Evolutionary conservation across 2,113 vertebrate species (phyloP).

Genomic region (Lathamus discolor): DNA sequence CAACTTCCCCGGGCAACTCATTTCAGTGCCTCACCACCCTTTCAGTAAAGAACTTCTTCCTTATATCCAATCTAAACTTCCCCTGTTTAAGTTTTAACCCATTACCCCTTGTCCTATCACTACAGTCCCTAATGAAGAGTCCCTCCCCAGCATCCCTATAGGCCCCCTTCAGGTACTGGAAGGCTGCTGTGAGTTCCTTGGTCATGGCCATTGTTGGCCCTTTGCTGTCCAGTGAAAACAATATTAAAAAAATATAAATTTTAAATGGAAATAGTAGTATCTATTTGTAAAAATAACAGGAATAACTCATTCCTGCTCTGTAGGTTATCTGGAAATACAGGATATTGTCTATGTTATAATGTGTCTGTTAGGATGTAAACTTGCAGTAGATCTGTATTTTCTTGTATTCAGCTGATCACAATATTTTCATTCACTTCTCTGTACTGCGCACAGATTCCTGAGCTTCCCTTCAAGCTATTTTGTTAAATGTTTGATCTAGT

Average conservation of each 20-base stretch:
- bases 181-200: background rate
- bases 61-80: too few species aligned
- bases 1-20: too few species aligned
- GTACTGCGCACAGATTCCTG: background rate
- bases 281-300: background rate
- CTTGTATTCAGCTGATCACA: background rate
- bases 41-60: too few species aligned
- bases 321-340: background rate
- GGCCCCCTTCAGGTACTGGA: too few species aligned
- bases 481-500: background rate
- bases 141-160: too few species aligned
- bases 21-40: too few species aligned
- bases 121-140: too few species aligned
- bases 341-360: background rate
- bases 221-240: background rate
- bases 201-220: background rate
- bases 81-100: too few species aligned
- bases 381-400: background rate
- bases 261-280: background rate
- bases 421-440: background rate
- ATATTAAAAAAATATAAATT: background rate
- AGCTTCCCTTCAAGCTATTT: background rate
- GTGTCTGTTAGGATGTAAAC: background rate
- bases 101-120: too few species aligned
- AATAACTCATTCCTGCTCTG: background rate